Conservation (phyloP, 1,140 invertebrate genomes). For the Vollenhovia emeryi region DNA sequence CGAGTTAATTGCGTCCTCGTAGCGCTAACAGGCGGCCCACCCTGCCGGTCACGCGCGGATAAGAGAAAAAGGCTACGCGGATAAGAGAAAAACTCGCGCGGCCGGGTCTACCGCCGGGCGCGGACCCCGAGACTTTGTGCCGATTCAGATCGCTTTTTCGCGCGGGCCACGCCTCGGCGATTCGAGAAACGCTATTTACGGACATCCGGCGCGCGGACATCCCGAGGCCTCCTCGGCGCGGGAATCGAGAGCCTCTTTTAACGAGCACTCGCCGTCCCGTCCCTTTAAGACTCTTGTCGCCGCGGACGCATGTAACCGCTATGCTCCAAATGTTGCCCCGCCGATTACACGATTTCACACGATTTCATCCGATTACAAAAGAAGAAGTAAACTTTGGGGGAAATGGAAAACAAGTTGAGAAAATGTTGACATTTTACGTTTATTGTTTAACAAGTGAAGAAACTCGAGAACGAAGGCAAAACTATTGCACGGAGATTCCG, state of each 20-base stretch:
- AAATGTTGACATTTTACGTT: no score
- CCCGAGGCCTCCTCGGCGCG: background rate
- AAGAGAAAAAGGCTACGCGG: constrained; percentile 54
- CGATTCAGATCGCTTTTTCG: constrained; percentile 50
- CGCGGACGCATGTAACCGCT: no score
- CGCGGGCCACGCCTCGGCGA: constrained; percentile 32
- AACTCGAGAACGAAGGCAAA: no score
- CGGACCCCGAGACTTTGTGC: constrained; percentile 30
- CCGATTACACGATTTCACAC: no score
- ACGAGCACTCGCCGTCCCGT: background rate
- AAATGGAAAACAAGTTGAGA: no score
- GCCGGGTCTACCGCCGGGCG: constrained; percentile 27
- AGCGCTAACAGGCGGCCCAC: constrained; percentile 66
- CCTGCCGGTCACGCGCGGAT: constrained; percentile 56
- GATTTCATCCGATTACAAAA: no score
- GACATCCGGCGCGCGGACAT: constrained; percentile 4
- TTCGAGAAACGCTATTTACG: constrained; percentile 51
- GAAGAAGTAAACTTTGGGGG: no score
- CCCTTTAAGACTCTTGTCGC: background rate
- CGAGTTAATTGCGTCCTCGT: constrained; percentile 72
- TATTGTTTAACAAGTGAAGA: no score
- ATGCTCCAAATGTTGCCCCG: no score
- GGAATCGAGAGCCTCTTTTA: background rate
- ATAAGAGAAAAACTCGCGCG: constrained; percentile 50
- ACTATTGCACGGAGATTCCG: no score